phyloP scores from a whole-genome alignment of 2,113 vertebrate species.

The Thalassoma bifasciatum region DNA sequence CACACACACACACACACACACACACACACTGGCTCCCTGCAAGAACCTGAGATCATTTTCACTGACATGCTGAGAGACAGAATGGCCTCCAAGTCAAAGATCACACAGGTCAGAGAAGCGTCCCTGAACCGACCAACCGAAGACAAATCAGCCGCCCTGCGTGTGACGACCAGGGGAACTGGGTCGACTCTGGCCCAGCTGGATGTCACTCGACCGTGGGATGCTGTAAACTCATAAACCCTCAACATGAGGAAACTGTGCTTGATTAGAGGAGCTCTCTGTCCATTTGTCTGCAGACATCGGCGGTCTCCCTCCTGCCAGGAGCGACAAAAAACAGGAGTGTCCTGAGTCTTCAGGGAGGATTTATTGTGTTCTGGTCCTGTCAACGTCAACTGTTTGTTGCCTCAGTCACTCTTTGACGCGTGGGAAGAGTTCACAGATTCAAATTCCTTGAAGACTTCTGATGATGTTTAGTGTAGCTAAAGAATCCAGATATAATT shows the following conservation, averaged over 20 bases:
- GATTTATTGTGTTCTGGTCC: slow-evolving; percentile 72
- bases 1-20: slow-evolving; percentile 60
- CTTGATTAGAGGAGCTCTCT: slow-evolving; percentile 71
- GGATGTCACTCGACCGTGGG: slow-evolving; percentile 22
- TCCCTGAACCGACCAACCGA: slow-evolving; percentile 44
- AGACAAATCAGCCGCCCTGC: slow-evolving; percentile 50
- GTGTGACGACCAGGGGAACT: slow-evolving; percentile 3
- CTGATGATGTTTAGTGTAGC: not conserved
- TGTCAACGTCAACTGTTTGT: slow-evolving; percentile 52
- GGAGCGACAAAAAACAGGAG: slow-evolving; percentile 73
- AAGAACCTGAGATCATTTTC: slow-evolving; percentile 56
- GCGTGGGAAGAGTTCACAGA: not conserved
- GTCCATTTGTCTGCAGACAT: slow-evolving; percentile 73
- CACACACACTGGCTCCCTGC: slow-evolving; percentile 34
- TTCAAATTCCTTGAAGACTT: not conserved
- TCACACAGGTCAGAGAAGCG: slow-evolving; percentile 60
- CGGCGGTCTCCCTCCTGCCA: slow-evolving; percentile 66
- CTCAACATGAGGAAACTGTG: slow-evolving; percentile 69
- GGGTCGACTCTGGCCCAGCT: not conserved
- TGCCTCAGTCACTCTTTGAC: not conserved
- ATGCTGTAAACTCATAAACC: slow-evolving; percentile 69
- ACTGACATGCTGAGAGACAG: slow-evolving; percentile 63
- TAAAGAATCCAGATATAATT: not conserved
- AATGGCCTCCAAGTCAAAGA: slow-evolving; percentile 55
- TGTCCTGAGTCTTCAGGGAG: slow-evolving; percentile 70